Conservation (phyloP, 2,888 invertebrate genomes). For the Pterostichus madidus region DNA sequence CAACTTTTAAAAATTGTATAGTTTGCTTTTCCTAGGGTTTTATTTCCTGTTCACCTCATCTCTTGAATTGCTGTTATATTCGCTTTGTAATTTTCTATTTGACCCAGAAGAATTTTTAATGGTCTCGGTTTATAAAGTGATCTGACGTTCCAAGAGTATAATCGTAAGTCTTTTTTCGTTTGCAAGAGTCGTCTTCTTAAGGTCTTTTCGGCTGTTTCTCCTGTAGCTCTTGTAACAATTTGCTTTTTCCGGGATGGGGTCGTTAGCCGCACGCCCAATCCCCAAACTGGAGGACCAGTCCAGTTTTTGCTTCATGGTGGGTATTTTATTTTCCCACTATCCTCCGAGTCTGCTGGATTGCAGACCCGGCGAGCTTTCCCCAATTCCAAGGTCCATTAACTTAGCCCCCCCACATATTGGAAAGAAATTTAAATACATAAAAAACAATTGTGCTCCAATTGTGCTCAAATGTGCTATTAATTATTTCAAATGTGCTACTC, state of each 20-base stretch:
- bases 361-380: no score
- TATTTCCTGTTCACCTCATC: conserved; percentile 26
- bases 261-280: neutral
- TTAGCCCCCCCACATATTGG: no score
- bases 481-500: no score
- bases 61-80: conserved; percentile 27
- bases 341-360: no score
- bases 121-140: neutral
- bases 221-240: conserved; percentile 18
- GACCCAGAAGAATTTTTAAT: conserved; percentile 8
- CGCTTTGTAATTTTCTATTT: conserved; percentile 10
- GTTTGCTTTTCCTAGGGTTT: conserved; percentile 12
- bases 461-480: no score
- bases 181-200: neutral
- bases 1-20: conserved; percentile 7
- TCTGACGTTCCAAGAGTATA: conserved; percentile 3
- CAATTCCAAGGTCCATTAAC: no score
- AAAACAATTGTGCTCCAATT: no score
- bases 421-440: no score
- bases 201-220: conserved; percentile 4
- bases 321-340: neutral
- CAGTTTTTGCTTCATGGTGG: conserved; percentile 14
- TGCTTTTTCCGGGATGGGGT: conserved; percentile 4
- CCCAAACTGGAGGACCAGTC: conserved; percentile 9
- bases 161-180: conserved; percentile 24